A percentile compares a stretch with the other conserved stretches of the same genome.
Conservation (phyloP, 2,888 invertebrate genomes). For the Operophtera brumata region DNA sequence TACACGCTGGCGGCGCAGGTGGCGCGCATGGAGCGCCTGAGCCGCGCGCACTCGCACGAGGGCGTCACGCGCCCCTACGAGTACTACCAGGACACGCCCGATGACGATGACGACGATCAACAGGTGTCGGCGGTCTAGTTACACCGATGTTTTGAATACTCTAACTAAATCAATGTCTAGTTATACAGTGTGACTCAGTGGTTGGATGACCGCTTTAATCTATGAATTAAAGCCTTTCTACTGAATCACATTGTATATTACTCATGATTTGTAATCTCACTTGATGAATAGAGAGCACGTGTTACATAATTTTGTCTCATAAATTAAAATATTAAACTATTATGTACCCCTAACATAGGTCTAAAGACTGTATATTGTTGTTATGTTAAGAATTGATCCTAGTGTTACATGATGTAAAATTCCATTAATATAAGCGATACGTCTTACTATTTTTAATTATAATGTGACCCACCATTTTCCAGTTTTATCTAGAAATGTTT, state of each 20-base stretch:
- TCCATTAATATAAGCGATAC: conserved; percentile 66
- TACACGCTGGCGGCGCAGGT: conserved; percentile 93
- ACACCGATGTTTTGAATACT: conserved; percentile 51
- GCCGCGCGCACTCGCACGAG: conserved; percentile 92
- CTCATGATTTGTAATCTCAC: conserved; percentile 73
- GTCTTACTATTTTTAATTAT: conserved; percentile 60
- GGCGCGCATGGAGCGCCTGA: conserved; percentile 89
- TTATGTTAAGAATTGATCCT: conserved; percentile 62
- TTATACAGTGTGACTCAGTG: conserved; percentile 53
- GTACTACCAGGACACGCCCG: conserved; percentile 81
- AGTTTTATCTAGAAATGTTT: conserved; percentile 76
- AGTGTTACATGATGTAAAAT: conserved; percentile 78
- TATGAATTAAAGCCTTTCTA: too few species aligned
- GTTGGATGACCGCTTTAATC: too few species aligned
- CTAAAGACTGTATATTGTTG: conserved; percentile 80
- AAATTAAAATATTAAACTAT: conserved; percentile 50
- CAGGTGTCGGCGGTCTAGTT: conserved; percentile 77
- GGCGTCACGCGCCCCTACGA: conserved; percentile 89
- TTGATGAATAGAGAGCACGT: conserved; percentile 75
- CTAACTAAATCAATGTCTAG: conserved; percentile 63
- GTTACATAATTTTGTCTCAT: conserved; percentile 68
- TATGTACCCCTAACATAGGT: conserved; percentile 77
- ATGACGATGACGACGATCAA: conserved; percentile 78
- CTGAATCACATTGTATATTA: conserved; percentile 35
- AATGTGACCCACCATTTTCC: conserved; percentile 80